phyloP scores from a whole-genome alignment of 2,888 invertebrate species.

The Augiades crinisus region DNA sequence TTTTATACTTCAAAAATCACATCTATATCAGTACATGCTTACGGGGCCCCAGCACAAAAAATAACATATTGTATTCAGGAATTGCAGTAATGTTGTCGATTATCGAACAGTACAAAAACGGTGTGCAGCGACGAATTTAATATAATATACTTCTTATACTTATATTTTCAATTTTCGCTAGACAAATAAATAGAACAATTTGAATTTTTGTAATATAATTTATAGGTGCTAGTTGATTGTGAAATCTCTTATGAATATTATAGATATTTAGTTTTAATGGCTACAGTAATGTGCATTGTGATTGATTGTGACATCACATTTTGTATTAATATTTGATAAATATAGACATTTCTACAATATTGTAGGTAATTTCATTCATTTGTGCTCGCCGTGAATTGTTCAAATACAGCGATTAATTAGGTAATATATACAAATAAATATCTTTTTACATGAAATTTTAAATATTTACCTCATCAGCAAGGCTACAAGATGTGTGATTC shows the following conservation, averaged over 20 bases:
- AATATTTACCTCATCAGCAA: too few species aligned
- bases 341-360: slow-evolving; percentile 11
- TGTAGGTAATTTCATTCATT: too few species aligned
- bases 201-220: slow-evolving; percentile 32
- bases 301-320: slow-evolving; percentile 15
- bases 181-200: slow-evolving; percentile 24
- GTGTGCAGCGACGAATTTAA: slow-evolving; percentile 40
- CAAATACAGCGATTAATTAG: too few species aligned
- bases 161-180: slow-evolving; percentile 15
- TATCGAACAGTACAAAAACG: slow-evolving; percentile 57
- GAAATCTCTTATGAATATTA: slow-evolving; percentile 54
- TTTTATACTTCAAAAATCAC: too few species aligned
- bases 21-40: too few species aligned
- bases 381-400: too few species aligned
- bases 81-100: slow-evolving; percentile 46
- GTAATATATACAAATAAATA: too few species aligned
- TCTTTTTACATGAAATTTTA: too few species aligned
- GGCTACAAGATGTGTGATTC: too few species aligned
- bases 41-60: background rate
- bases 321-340: slow-evolving; percentile 9
- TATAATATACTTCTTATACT: slow-evolving; percentile 16
- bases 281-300: slow-evolving; percentile 19
- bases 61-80: slow-evolving; percentile 18
- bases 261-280: slow-evolving; percentile 32
- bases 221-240: slow-evolving; percentile 66